Conservation (phyloP, 2,797 vertebrate genomes). For the Pterois miles region DNA sequence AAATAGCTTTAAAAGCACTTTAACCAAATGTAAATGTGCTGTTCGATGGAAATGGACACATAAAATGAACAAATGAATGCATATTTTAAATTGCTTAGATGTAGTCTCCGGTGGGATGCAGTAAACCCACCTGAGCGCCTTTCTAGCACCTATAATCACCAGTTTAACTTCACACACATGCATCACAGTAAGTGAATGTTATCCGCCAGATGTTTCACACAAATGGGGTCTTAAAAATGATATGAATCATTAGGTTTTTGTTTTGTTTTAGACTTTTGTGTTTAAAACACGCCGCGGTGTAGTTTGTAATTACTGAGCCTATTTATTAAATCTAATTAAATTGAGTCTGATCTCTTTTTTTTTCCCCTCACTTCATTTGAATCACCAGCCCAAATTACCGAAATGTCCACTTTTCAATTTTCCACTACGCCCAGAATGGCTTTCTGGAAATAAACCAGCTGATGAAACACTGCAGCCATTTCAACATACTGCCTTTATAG, state of each 20-base stretch:
- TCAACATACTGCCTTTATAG: background rate
- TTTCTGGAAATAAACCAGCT: background rate
- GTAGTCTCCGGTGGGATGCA: background rate
- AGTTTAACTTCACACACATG: constrained; percentile 7
- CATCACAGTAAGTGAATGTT: constrained; percentile 5
- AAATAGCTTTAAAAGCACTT: constrained; percentile 41
- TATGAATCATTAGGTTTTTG: constrained; percentile 28
- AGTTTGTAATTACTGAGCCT: constrained; percentile 11
- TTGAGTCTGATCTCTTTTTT: background rate
- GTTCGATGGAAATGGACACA: constrained; percentile 36
- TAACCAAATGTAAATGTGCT: constrained; percentile 51
- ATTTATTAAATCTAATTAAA: constrained; percentile 27
- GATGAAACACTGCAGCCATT: background rate
- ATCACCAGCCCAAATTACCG: background rate
- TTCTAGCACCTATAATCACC: constrained; percentile 37
- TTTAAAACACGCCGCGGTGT: background rate
- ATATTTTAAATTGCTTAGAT: constrained; percentile 4
- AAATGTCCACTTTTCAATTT: background rate
- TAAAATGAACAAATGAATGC: constrained; percentile 19
- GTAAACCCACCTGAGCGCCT: constrained; percentile 20
- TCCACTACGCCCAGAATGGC: background rate
- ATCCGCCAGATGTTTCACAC: constrained; percentile 42
- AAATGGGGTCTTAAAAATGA: constrained; percentile 21
- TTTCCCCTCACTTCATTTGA: background rate
- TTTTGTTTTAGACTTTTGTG: constrained; percentile 12